Evolutionary conservation across 2,888 invertebrate genomes (phyloP).

Genomic region (Sclerodermus sp.): DNA sequence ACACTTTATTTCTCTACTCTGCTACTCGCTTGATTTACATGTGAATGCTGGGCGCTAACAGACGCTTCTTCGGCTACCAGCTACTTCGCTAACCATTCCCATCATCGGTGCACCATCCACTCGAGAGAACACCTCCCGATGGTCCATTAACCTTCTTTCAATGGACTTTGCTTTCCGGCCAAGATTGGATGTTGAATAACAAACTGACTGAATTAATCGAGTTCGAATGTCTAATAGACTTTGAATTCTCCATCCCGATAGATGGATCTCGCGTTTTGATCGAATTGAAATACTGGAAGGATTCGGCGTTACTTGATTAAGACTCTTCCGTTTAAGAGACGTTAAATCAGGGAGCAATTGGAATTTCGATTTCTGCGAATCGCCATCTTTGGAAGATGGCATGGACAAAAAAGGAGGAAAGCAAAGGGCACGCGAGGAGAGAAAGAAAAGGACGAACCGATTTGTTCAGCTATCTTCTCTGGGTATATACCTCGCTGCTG

Average conservation of each 20-base stretch:
- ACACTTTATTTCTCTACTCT: conserved; percentile 23
- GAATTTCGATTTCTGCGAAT: too few species aligned
- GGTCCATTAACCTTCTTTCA: conserved; percentile 36
- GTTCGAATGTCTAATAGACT: neutral
- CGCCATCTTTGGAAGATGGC: conserved; percentile 3
- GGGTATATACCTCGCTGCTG: conserved; percentile 18
- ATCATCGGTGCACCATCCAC: conserved; percentile 5
- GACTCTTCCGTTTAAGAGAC: too few species aligned
- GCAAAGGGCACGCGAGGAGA: conserved; percentile 13
- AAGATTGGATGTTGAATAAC: conserved; percentile 9
- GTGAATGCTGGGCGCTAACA: conserved; percentile 53
- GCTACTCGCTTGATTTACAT: conserved; percentile 44
- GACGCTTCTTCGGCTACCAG: conserved; percentile 44
- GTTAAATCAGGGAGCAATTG: too few species aligned
- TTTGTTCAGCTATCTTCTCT: conserved; percentile 30
- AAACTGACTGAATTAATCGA: conserved; percentile 2
- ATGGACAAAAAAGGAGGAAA: conserved; percentile 15
- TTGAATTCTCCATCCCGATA: too few species aligned
- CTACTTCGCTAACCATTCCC: conserved; percentile 23
- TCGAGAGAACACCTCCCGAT: conserved; percentile 10
- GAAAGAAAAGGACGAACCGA: conserved; percentile 26
- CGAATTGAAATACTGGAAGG: too few species aligned
- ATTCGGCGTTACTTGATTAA: too few species aligned
- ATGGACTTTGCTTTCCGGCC: neutral
- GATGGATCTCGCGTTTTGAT: too few species aligned